Base-by-base conservation (phyloP, 53 echinoderm and acorn worm species). In the Stichopus horrens region DNA sequence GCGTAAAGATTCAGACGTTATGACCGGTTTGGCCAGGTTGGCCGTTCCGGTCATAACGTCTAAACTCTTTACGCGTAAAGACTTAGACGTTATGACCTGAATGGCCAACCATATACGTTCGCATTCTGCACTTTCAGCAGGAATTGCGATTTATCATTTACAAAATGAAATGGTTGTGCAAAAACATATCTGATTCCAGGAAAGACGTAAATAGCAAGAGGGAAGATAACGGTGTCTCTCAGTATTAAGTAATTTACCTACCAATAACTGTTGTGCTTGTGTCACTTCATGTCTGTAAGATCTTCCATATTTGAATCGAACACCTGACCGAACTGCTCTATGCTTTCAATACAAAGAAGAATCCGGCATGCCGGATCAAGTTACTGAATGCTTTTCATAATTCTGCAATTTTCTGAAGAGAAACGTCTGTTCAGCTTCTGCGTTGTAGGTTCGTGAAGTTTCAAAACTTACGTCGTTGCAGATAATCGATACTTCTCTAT, bases 311-410 rank as follows among this genome's bases (percentile, higher is more conserved):
- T 82, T 22, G 58, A 16, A 82, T 57, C 57, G 57, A 82, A 82
- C 13, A 82, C 57, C 14, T 9, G 82, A 16, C 82, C 82, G 22
- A 56, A 82, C 55, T 58, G 82, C 22, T 57, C 82, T 16, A 82
- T 57, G 82, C 59, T 54, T 82, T 56, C 82, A 16, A 82, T 82
- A 13, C n/a, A 82, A 58, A 56, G 82, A 22, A 56, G 56, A 56
- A 55, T 57, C 58, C 22, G 18, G 56, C 82, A 55, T 22, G 54
- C 82, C 18, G 58, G 82, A 82, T 82, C 57, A 9, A 79, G 79
- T 79, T 37, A 79, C n/a, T 79, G 79, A n/a, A 79, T 79, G 11
- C 79, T 53, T 79, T 22, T 82, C 58, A 82, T 57, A 22, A 82
- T 82, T 57, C 18, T 55, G 58, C 82, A 82, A 16, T 56, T 82